Conservation (phyloP, 2,888 invertebrate genomes). For the Rhagonycha fulva region DNA sequence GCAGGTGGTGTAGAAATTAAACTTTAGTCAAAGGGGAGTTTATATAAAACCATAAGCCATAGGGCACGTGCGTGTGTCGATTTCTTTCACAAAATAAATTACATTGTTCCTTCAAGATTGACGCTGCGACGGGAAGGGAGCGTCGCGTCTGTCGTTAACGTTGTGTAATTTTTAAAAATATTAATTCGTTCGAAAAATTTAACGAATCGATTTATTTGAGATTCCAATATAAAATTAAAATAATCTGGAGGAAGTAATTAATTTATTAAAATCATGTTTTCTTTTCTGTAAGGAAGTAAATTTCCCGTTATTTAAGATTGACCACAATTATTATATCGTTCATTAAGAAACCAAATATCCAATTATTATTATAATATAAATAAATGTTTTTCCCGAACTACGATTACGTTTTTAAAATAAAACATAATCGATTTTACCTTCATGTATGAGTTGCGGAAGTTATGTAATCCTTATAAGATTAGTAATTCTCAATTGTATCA, state of each 20-base stretch:
- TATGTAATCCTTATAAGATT: conserved; percentile 19
- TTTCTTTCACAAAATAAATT: conserved; percentile 11
- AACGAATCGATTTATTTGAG: background rate
- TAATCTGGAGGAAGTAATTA: background rate
- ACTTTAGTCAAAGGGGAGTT: conserved; percentile 15
- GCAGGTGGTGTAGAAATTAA: conserved; percentile 38
- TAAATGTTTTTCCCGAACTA: background rate
- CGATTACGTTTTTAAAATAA: background rate
- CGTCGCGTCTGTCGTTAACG: background rate
- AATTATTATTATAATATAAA: no score
- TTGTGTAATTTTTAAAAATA: no score
- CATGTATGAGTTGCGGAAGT: conserved; percentile 13
- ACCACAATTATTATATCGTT: background rate
- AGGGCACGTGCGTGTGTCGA: conserved; percentile 18
- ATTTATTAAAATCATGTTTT: background rate
- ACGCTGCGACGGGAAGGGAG: background rate
- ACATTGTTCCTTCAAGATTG: background rate
- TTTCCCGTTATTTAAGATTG: conserved; percentile 1
- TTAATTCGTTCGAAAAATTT: background rate
- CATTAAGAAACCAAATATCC: background rate
- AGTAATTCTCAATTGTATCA: conserved; percentile 14
- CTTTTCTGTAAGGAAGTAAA: background rate
- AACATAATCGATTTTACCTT: background rate
- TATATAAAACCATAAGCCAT: conserved; percentile 11
- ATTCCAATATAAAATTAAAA: background rate